phyloP scores from a whole-genome alignment of 2,113 vertebrate species.

The Pelecanus crispus region DNA sequence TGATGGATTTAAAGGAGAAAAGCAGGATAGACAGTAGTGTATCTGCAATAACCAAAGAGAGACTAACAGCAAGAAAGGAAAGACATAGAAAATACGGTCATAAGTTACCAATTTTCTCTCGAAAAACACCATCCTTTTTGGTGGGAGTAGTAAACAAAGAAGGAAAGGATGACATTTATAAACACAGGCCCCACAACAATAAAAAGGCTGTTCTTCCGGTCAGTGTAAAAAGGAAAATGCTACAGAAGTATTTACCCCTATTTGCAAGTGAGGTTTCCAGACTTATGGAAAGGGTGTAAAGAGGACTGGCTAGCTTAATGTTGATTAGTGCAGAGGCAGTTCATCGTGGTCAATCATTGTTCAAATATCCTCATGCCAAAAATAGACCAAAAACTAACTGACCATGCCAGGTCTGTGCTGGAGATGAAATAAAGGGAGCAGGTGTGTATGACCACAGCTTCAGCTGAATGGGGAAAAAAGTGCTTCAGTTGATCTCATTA shows the following conservation, averaged over 20 bases:
- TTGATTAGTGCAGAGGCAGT: background rate
- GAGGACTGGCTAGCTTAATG: background rate
- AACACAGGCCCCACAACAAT: rapidly evolving
- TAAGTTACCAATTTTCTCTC: background rate
- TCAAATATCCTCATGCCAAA: conserved; percentile 12
- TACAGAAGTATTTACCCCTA: background rate
- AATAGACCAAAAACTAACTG: background rate
- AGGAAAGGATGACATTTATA: background rate
- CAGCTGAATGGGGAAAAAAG: background rate
- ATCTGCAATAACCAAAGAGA: background rate
- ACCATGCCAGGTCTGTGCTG: background rate
- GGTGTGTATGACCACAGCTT: background rate
- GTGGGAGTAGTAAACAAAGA: background rate
- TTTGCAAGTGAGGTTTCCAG: background rate
- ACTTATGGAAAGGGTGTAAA: background rate
- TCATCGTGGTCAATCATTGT: background rate
- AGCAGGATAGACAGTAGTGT: rapidly evolving
- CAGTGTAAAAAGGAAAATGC: background rate
- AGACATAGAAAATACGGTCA: background rate
- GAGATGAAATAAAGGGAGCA: background rate
- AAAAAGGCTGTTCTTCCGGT: background rate
- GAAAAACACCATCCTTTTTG: background rate
- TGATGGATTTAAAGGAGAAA: background rate
- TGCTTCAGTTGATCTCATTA: background rate
- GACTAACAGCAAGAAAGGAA: background rate